phyloP scores from a whole-genome alignment of 2,797 vertebrate species.

The Holocentrus rufus region DNA sequence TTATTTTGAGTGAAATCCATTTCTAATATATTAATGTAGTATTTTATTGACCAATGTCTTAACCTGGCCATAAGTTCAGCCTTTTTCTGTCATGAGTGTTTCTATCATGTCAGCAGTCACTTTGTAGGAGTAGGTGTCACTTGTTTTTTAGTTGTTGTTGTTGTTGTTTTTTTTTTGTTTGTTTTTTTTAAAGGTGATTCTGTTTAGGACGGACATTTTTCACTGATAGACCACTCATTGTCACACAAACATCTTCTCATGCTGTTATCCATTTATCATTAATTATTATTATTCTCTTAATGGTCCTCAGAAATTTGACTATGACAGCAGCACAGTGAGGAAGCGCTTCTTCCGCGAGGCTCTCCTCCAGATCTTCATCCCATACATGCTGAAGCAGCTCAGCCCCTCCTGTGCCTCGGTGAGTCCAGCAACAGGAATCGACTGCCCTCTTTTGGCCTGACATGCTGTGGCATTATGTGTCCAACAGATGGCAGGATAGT shows the following conservation, averaged over 20 bases:
- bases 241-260: not conserved
- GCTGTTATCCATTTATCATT: not conserved
- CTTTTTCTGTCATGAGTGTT: too few species aligned
- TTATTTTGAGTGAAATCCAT: too few species aligned
- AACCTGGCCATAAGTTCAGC: too few species aligned
- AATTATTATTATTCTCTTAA: not conserved
- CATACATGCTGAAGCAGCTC: conserved; percentile 95
- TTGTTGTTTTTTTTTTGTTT: too few species aligned
- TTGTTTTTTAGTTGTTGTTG: too few species aligned
- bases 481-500: not conserved
- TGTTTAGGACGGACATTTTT: not conserved
- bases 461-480: not conserved
- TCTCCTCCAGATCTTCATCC: conserved; percentile 95
- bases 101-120: too few species aligned
- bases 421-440: conserved; percentile 59
- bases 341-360: conserved; percentile 98
- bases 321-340: conserved; percentile 94
- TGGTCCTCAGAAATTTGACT: conserved; percentile 90
- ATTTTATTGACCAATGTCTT: too few species aligned
- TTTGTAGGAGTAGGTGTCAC: too few species aligned
- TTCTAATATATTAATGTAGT: too few species aligned
- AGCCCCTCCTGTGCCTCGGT: conserved; percentile 87
- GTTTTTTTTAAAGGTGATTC: too few species aligned
- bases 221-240: not conserved
- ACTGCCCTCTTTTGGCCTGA: too few species aligned